phyloP scores from a whole-genome alignment of 2,888 invertebrate species.

The Zeuzera pyrina region DNA sequence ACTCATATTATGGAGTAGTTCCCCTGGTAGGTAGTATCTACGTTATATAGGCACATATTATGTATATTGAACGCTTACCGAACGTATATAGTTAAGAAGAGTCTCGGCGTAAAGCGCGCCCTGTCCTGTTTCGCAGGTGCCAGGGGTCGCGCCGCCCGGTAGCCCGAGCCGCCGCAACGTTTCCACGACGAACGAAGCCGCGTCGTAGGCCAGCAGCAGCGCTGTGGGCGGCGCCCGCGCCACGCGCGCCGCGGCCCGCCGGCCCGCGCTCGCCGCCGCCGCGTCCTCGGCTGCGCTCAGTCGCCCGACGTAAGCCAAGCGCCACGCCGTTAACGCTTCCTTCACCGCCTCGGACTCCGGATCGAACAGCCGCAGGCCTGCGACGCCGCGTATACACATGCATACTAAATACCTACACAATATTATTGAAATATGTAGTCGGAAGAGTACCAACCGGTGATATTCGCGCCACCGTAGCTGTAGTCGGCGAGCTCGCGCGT shows the following conservation, averaged over 20 bases:
- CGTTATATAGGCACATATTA: too few species aligned
- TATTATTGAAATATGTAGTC: neutral
- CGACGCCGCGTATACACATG: neutral
- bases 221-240: slow-evolving; percentile 24
- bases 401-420: neutral
- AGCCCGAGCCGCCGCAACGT: slow-evolving; percentile 16
- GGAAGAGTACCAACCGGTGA: slow-evolving; percentile 30
- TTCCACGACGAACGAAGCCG: slow-evolving; percentile 22
- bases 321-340: slow-evolving; percentile 17
- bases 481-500: slow-evolving; percentile 33
- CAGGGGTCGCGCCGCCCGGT: neutral
- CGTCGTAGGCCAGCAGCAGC: slow-evolving; percentile 37
- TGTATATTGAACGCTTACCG: too few species aligned
- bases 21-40: too few species aligned
- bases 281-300: slow-evolving; percentile 19
- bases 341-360: slow-evolving; percentile 28
- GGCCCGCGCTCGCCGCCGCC: slow-evolving; percentile 11
- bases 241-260: slow-evolving; percentile 16
- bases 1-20: too few species aligned
- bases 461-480: slow-evolving; percentile 58
- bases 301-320: slow-evolving; percentile 19
- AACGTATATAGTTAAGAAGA: slow-evolving; percentile 53
- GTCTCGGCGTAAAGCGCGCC: slow-evolving; percentile 57
- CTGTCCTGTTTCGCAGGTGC: slow-evolving; percentile 30
- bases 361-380: slow-evolving; percentile 45